Base-by-base conservation (phyloP, 2,113 vertebrate species). In the Epinephelus lanceolatus region DNA sequence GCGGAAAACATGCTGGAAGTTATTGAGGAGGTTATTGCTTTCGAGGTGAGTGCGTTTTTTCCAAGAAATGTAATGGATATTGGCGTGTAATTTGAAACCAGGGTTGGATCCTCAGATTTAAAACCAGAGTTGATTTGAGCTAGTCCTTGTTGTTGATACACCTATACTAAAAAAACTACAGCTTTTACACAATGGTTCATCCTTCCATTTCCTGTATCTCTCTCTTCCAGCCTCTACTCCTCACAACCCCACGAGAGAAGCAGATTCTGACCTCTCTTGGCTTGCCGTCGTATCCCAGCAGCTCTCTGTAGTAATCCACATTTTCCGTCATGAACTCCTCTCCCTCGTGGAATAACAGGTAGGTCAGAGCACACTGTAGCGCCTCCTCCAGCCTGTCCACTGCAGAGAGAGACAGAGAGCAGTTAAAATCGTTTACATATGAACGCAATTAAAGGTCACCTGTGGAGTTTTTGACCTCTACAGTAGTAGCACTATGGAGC, bases 271-370 rank as follows among this genome's bases (percentile, higher is more conserved):
- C 96, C 83, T 89, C 87, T 56, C 94, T 93, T 49, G 97, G 96
- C 66, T 90, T 1, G 1, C 63, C 75, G 0, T 87, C 91, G 0
- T 91, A 94, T 81, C 95, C 96, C 87, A 99, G 68, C 57, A 95
- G 81, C 59, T 96, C 95, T 73, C 95, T 89, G 0, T 98, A 99
- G 84, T 96, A 97, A 19, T 93, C 92, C 33, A 94, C 94, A 0
- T 99, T 99, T 30, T 98, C 97, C 3, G 93, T 92, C 89, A 99
- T 96, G 69, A 97, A 97, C 83, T 97, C 95, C 0, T 99, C 97
- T 0, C 94, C 95, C 0, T 98, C 93, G 49, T 98, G 97, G 91
- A 99, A 96, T 1, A 99, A 92, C 53, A 99, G 95, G 89, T 98
- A 99, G 60, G 97, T 95, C 80, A 94, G 95, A 67, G 96, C 95